Conservation (phyloP, 2,888 invertebrate genomes). For the Argyresthia albistria region DNA sequence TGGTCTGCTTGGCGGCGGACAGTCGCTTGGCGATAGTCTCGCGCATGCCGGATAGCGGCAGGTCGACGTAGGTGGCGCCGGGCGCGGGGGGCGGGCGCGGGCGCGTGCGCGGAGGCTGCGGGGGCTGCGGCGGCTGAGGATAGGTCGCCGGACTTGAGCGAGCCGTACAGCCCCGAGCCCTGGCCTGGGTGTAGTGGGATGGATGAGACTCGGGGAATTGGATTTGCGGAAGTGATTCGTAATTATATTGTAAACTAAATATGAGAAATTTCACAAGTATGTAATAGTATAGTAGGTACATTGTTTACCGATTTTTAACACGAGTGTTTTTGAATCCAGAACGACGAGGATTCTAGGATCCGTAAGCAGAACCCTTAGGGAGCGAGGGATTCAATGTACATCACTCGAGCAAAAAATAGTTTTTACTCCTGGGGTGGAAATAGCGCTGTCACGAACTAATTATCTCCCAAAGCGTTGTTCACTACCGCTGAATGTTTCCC, state of each 20-base stretch:
- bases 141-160: slow-evolving; percentile 87
- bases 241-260: neutral
- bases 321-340: no score
- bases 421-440: no score
- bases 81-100: slow-evolving; percentile 41
- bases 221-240: neutral
- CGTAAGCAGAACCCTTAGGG: no score
- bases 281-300: no score
- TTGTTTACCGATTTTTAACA: no score
- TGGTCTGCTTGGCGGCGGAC: slow-evolving; percentile 89
- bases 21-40: slow-evolving; percentile 92
- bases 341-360: no score
- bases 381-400: no score
- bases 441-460: no score
- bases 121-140: slow-evolving; percentile 36
- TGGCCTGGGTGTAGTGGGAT: slow-evolving; percentile 38
- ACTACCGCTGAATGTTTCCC: no score
- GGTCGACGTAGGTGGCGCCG: slow-evolving; percentile 77
- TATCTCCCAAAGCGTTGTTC: no score
- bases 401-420: no score
- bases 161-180: slow-evolving; percentile 87
- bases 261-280: no score
- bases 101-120: slow-evolving; percentile 22
- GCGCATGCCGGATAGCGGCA: slow-evolving; percentile 88
- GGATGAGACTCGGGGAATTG: neutral